phyloP scores from a whole-genome alignment of 2,113 vertebrate species.

The Tragulus kanchil region DNA sequence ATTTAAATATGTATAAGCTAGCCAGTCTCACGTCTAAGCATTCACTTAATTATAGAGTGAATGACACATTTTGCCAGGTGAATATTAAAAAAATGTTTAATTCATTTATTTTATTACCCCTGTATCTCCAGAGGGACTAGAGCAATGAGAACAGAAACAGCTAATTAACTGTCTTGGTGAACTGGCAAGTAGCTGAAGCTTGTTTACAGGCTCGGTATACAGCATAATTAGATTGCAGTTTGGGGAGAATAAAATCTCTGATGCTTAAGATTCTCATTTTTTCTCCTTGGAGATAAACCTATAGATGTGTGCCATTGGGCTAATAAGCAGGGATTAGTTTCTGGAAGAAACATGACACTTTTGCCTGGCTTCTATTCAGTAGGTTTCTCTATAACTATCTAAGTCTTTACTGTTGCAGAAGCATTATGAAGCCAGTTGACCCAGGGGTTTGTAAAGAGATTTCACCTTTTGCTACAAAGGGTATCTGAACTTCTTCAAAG shows the following conservation, averaged over 20 bases:
- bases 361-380: background rate
- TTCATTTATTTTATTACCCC: conserved; percentile 70
- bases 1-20: conserved; percentile 35
- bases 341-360: background rate
- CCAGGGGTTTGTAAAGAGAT: conserved; percentile 17
- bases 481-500: background rate
- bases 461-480: background rate
- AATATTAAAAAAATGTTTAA: conserved; percentile 69
- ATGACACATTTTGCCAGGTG: conserved; percentile 46
- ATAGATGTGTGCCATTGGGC: background rate
- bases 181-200: conserved; percentile 59
- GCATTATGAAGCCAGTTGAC: background rate
- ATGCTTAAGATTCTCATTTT: conserved; percentile 54
- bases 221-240: conserved; percentile 66
- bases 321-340: conserved; percentile 45
- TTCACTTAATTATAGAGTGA: conserved; percentile 21
- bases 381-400: background rate
- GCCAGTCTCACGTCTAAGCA: background rate
- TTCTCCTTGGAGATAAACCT: conserved; percentile 28
- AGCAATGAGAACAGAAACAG: conserved; percentile 61
- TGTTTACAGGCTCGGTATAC: conserved; percentile 63
- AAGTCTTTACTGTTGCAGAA: conserved; percentile 12
- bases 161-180: conserved; percentile 72
- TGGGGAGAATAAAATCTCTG: conserved; percentile 1
- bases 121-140: conserved; percentile 53